phyloP scores from a whole-genome alignment of 2,797 vertebrate species.

The Lycodopsis pacificus region DNA sequence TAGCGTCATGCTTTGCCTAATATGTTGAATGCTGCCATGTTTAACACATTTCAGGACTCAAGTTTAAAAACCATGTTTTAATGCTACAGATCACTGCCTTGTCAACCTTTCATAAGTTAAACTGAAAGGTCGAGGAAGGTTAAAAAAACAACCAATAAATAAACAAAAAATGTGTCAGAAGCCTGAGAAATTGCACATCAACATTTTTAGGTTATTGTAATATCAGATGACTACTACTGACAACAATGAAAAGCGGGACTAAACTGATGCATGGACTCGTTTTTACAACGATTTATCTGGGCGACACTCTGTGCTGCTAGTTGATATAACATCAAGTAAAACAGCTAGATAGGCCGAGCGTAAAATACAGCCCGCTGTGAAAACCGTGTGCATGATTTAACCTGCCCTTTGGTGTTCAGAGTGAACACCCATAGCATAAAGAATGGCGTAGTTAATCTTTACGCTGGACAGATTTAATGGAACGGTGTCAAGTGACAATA shows the following conservation, averaged over 20 bases:
- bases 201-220: neutral
- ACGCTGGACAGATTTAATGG: conserved; percentile 87
- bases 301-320: conserved; percentile 34
- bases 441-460: conserved; percentile 86
- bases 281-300: conserved; percentile 33
- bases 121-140: neutral
- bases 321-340: conserved; percentile 62
- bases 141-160: neutral
- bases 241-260: conserved; percentile 17
- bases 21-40: neutral
- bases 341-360: conserved; percentile 21
- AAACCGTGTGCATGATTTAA: conserved; percentile 73
- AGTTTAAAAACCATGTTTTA: neutral
- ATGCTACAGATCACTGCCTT: neutral
- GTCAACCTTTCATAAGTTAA: neutral
- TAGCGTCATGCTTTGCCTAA: neutral
- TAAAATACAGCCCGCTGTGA: conserved; percentile 63
- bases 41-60: conserved; percentile 1
- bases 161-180: neutral
- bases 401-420: conserved; percentile 61
- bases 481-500: conserved; percentile 86
- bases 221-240: conserved; percentile 19
- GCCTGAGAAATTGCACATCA: neutral
- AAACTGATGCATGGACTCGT: conserved; percentile 42
- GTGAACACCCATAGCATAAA: conserved; percentile 68